Base-by-base conservation (phyloP, 1,140 invertebrate genomes). In the Caenorhabditis tropicalis region DNA sequence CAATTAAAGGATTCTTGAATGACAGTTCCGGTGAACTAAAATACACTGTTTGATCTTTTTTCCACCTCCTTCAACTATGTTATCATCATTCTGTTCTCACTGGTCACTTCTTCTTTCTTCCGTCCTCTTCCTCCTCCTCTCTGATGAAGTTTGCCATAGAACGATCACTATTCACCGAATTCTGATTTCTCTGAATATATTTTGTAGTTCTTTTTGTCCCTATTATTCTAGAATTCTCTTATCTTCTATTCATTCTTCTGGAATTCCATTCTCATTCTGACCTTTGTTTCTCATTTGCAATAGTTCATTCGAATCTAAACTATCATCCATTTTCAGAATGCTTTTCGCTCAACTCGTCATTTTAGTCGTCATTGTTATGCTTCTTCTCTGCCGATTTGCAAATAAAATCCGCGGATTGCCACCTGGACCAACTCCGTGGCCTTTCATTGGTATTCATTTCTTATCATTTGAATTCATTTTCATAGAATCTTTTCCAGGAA, bases 361-460 rank as follows among this genome's bases (percentile, higher is more conserved):
- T 27, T 19, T 82, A 21, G 33, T 82, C 6, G 27, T 65, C 24
- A 53, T 82, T 82, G 81, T 58, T 9, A 56, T 58, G 31, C 46
- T 82, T 48, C 15, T 82, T 9, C 56, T 60, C 56, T 82, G 56
- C 29, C 21, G 31, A 65, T 82, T 60, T 65, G 81, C 56, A 21
- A 82, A 82, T 46, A 60, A 49, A 39, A 36, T 82, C 36, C 27
- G 56, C n/a, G 81, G 79, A 53, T 51, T 85, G 19, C 83, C 83
- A n/a, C 83, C 83, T 27, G 83, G 83, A 24, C 83, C 83, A 9
- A 60, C 74, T 43, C 83, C 83, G 19, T 74, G 82, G 29, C 83
- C 83, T 19, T 74, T 85, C 21, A 85, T 85, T 27, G 82, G 82
- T 56, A 21, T 39, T 43, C n/a, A n/a, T n/a, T n/a, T n/a, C n/a